A percentile compares a stretch with the other conserved stretches of the same genome.
Evolutionary conservation across 2,888 invertebrate species (phyloP).

Genomic region (Drosophila birchii): DNA sequence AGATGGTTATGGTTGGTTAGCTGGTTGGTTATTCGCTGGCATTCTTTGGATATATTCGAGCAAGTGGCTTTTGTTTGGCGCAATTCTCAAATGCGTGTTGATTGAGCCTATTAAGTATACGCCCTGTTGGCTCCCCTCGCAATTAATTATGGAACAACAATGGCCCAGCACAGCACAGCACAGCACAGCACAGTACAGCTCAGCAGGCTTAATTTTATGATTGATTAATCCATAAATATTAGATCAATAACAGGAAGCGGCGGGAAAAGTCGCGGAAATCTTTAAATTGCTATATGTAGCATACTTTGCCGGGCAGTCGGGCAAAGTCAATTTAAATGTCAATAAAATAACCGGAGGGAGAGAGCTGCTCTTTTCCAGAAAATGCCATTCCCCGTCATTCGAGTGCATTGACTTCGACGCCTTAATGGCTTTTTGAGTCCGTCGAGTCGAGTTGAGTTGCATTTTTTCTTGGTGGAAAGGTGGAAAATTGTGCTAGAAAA

Average conservation of each 20-base stretch:
- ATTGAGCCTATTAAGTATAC: conserved; percentile 49
- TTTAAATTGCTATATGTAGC: conserved; percentile 13
- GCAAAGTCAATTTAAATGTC: conserved; percentile 55
- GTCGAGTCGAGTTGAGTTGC: conserved; percentile 9
- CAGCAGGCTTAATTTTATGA: conserved; percentile 31
- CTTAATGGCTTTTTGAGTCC: conserved; percentile 59
- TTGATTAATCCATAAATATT: conserved; percentile 33
- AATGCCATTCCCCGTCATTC: conserved; percentile 14
- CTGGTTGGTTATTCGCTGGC: not conserved
- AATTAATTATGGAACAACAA: conserved; percentile 43
- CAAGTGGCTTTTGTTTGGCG: conserved; percentile 8
- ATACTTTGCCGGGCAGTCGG: conserved; percentile 5
- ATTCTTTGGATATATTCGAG: not conserved
- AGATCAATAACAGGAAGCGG: conserved; percentile 21
- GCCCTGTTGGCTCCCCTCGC: conserved; percentile 14
- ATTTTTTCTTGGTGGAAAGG: conserved; percentile 15
- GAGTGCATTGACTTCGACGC: conserved; percentile 64
- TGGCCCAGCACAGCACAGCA: not conserved
- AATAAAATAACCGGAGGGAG: conserved; percentile 43
- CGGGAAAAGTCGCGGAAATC: not conserved
- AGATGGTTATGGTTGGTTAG: not conserved
- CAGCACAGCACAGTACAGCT: not conserved
- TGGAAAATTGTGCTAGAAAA: conserved; percentile 15
- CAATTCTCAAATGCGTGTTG: conserved; percentile 37
- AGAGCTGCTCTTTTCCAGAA: not conserved